phyloP scores from a whole-genome alignment of 1,140 invertebrate species.

The Microplitis demolitor region DNA sequence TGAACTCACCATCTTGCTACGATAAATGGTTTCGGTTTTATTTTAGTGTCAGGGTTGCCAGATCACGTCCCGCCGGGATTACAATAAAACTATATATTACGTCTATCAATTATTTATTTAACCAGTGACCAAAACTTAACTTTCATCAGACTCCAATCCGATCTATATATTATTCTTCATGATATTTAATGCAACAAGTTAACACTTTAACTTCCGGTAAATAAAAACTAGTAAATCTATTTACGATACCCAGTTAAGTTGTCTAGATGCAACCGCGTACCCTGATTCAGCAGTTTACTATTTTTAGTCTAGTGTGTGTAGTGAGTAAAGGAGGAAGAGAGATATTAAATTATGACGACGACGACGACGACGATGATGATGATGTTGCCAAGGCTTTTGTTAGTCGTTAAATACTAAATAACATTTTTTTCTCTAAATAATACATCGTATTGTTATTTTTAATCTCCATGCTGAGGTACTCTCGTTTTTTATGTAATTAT shows the following conservation, averaged over 20 bases:
- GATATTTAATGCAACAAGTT: neutral
- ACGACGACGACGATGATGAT: too few relatives aligned
- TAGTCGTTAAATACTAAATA: too few relatives aligned
- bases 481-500: too few relatives aligned
- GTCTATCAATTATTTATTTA: too few relatives aligned
- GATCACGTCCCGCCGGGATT: neutral
- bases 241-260: constrained; percentile 9
- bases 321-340: neutral
- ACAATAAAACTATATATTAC: neutral
- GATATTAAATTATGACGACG: neutral
- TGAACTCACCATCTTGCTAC: constrained; percentile 33
- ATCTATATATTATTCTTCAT: too few relatives aligned
- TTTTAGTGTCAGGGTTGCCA: constrained; percentile 46
- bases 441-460: too few relatives aligned
- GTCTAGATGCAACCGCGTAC: neutral
- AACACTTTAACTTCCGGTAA: neutral
- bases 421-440: too few relatives aligned
- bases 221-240: constrained; percentile 16
- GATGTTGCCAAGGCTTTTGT: too few relatives aligned
- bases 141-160: neutral
- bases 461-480: too few relatives aligned
- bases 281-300: constrained; percentile 24
- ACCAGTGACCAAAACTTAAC: neutral
- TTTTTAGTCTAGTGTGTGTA: constrained; percentile 4
- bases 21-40: constrained; percentile 42